Evolutionary conservation across 2,797 vertebrate species (phyloP).

Genomic region (Capromys pilorides): DNA sequence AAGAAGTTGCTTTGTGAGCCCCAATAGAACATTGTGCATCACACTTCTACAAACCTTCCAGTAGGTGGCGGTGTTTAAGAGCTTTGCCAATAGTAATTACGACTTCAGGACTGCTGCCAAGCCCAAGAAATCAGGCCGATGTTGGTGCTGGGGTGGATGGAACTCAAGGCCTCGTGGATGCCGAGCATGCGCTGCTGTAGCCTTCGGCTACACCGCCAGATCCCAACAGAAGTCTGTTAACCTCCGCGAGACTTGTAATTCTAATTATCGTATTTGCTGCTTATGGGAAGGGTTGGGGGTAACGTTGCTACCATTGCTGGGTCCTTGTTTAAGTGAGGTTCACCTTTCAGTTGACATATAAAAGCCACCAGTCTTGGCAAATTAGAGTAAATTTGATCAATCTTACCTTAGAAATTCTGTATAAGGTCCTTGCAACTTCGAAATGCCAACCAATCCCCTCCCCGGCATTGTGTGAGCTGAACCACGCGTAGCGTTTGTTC

Average conservation of each 20-base stretch:
- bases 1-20: too few relatives aligned
- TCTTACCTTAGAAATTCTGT: background rate
- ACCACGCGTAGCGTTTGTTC: background rate
- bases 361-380: background rate
- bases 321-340: background rate
- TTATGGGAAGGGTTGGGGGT: background rate
- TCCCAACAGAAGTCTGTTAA: background rate
- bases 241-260: background rate
- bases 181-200: background rate
- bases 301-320: background rate
- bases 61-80: constrained; percentile 56
- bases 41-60: constrained; percentile 14
- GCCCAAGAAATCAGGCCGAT: background rate
- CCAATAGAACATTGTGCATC: background rate
- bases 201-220: background rate
- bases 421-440: background rate
- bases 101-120: too few relatives aligned
- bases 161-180: background rate
- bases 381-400: background rate
- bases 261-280: background rate
- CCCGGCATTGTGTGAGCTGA: background rate
- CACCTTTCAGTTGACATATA: background rate
- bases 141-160: background rate
- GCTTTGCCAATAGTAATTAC: background rate
- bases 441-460: background rate